Conservation (phyloP, 2,888 invertebrate genomes). For the Dyspetes luteomarginatus region DNA sequence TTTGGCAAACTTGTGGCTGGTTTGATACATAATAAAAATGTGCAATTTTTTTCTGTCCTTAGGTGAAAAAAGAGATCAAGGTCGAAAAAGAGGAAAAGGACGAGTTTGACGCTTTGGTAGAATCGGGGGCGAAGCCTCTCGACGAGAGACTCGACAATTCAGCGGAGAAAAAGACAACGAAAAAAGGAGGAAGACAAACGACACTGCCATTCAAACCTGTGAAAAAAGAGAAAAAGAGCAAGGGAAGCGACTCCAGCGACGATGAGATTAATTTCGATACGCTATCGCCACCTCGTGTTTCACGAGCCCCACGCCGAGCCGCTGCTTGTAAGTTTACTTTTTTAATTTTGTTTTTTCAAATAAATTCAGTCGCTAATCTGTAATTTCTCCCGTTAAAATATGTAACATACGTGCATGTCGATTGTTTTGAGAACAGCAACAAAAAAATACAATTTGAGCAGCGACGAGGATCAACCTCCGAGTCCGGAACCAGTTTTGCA, state of each 20-base stretch:
- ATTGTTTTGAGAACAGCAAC: conserved; percentile 65
- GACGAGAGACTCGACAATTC: conserved; percentile 84
- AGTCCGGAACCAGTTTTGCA: conserved; percentile 70
- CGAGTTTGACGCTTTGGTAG: conserved; percentile 87
- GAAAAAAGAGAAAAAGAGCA: conserved; percentile 81
- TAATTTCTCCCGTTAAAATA: background rate
- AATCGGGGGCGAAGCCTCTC: conserved; percentile 85
- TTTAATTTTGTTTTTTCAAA: no score
- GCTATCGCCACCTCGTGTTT: conserved; percentile 83
- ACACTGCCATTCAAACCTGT: conserved; percentile 89
- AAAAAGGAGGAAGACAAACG: conserved; percentile 88
- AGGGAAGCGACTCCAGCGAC: conserved; percentile 83
- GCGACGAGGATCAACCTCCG: conserved; percentile 70
- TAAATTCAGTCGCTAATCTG: conserved; percentile 7
- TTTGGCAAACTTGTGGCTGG: no score
- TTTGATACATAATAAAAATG: background rate
- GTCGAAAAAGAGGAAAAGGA: conserved; percentile 84
- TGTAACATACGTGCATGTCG: background rate
- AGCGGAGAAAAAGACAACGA: conserved; percentile 84
- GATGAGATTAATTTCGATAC: conserved; percentile 82
- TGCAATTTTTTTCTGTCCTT: conserved; percentile 17
- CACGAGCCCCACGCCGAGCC: conserved; percentile 83
- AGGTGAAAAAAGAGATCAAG: conserved; percentile 78
- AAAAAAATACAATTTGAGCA: conserved; percentile 77
- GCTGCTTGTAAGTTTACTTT: conserved; percentile 80